Conservation (phyloP, 1,140 invertebrate genomes). For the Drosophila novamexicana region DNA sequence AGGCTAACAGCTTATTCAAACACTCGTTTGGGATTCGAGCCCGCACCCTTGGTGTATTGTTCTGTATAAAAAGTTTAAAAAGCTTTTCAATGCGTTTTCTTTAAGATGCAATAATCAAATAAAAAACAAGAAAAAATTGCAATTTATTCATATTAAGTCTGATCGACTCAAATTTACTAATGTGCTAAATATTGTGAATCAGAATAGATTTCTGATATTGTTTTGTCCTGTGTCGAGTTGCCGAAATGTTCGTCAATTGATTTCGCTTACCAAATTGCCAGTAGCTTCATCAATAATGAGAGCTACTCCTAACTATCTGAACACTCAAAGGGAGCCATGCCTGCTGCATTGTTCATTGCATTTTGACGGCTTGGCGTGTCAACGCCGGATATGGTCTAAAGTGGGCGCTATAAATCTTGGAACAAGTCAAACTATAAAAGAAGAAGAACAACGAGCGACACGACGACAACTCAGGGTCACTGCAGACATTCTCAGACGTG, state of each 20-base stretch:
- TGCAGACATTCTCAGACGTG: constrained; percentile 26
- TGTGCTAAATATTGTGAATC: too few relatives aligned
- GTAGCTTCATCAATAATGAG: not conserved
- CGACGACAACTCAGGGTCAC: constrained; percentile 24
- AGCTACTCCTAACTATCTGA: not conserved
- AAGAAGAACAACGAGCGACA: constrained; percentile 20
- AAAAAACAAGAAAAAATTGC: too few relatives aligned
- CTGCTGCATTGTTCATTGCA: constrained; percentile 15
- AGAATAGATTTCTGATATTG: too few relatives aligned
- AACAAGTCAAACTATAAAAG: constrained; percentile 45
- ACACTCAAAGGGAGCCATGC: constrained; percentile 27
- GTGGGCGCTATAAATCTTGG: constrained; percentile 65
- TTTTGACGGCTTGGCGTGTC: constrained; percentile 66
- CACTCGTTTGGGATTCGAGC: too few relatives aligned
- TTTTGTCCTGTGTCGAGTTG: too few relatives aligned
- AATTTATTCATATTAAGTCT: too few relatives aligned
- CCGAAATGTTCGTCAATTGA: not conserved
- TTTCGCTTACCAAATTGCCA: not conserved
- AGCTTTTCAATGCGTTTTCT: too few relatives aligned
- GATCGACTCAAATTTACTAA: too few relatives aligned
- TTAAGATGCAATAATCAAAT: too few relatives aligned
- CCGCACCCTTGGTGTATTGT: too few relatives aligned
- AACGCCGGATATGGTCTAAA: constrained; percentile 68
- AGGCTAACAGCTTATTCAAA: too few relatives aligned
- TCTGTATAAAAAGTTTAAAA: too few relatives aligned